A percentile compares a stretch with the other conserved stretches of the same genome.
Evolutionary conservation across 2,113 vertebrate genomes (phyloP).

Genomic region (Hyaena hyaena): DNA sequence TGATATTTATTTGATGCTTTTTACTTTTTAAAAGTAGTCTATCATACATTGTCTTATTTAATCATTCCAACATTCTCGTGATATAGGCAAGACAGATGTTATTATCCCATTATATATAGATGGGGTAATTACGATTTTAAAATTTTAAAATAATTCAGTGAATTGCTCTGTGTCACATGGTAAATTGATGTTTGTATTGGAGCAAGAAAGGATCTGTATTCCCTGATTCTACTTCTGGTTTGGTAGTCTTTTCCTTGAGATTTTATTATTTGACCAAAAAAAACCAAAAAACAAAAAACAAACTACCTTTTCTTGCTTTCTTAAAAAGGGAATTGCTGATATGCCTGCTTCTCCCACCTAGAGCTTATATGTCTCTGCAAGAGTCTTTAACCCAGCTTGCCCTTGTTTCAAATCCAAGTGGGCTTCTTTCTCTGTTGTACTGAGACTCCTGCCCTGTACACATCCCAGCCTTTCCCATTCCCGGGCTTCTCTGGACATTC

Average conservation of each 20-base stretch:
- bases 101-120: background rate
- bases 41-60: background rate
- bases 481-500: background rate
- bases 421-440: background rate
- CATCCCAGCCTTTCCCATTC: background rate
- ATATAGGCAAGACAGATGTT: background rate
- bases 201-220: background rate
- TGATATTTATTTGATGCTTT: conserved; percentile 26
- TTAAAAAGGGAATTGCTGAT: background rate
- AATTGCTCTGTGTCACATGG: background rate
- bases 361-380: background rate
- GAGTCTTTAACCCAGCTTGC: background rate
- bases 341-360: background rate
- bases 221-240: background rate
- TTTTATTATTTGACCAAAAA: background rate
- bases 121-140: background rate
- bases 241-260: background rate
- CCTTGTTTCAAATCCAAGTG: background rate
- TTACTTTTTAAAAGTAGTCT: conserved; percentile 28
- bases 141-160: background rate
- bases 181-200: background rate
- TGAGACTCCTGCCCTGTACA: background rate
- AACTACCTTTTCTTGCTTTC: background rate
- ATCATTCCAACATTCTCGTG: background rate
- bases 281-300: no score